These are phyloP conservation scores for Drosophila mayri DNA, from an alignment of 1,140 invertebrate genomes.

Conservation along the genomic window DNA sequence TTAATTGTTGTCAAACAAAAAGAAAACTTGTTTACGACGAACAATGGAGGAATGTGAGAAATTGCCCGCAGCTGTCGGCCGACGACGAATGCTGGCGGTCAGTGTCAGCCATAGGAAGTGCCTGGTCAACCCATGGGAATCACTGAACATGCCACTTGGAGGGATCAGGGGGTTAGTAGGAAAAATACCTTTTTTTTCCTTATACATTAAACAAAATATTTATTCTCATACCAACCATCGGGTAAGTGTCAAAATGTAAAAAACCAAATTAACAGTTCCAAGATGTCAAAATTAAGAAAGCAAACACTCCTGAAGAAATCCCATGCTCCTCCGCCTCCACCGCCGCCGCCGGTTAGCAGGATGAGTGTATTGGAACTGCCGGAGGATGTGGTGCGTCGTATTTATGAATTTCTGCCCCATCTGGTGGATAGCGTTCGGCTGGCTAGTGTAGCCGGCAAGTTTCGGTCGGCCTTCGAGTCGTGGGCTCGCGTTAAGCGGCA, in stretches of 20 bases:
- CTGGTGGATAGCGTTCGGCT: conserved; percentile 55
- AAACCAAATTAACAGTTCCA: conserved; percentile 45
- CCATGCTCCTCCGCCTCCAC: background rate
- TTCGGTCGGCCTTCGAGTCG: conserved; percentile 34
- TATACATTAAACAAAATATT: background rate
- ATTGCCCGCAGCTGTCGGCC: conserved; percentile 64
- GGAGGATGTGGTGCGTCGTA: conserved; percentile 46
- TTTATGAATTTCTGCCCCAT: conserved; percentile 41
- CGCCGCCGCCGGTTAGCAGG: background rate
- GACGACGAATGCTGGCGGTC: conserved; percentile 41
- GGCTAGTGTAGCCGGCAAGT: conserved; percentile 54
- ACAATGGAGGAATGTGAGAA: conserved; percentile 65
- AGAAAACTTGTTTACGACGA: conserved; percentile 52
- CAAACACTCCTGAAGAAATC: background rate
- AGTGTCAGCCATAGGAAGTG: conserved; percentile 59
- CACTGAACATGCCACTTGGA: background rate
- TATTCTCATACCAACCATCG: background rate
- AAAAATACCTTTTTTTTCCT: background rate
- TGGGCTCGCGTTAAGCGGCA: conserved; percentile 45
- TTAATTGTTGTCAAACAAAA: conserved; percentile 76
- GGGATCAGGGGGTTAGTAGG: background rate
- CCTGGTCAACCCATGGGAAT: conserved; percentile 32
- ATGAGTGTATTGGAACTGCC: conserved; percentile 41
- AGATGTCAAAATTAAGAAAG: conserved; percentile 11
- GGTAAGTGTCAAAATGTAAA: conserved; percentile 37